Conservation (phyloP, 1,140 invertebrate genomes). For the Scylla paramamosain region DNA sequence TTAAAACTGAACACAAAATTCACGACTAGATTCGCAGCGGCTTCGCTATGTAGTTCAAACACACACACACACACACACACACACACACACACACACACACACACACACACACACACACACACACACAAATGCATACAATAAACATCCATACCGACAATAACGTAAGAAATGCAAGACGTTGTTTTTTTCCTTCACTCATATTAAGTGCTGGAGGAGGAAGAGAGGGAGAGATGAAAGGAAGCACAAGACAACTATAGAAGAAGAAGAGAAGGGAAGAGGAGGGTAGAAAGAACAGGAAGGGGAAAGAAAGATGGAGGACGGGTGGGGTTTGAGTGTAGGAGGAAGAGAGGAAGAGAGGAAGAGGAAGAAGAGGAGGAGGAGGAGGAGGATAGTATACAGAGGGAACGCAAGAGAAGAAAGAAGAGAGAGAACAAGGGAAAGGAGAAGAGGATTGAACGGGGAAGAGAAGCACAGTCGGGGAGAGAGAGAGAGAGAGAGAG, state of each 20-base stretch:
- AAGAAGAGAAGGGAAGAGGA: too few relatives aligned
- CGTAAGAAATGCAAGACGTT: neutral
- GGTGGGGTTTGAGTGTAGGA: neutral
- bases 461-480: neutral
- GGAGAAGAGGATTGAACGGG: too few relatives aligned
- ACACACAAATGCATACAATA: neutral
- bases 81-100: constrained; percentile 2
- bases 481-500: constrained; percentile 6
- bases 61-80: constrained; percentile 8
- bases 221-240: neutral
- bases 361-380: neutral
- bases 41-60: too few relatives aligned
- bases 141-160: neutral
- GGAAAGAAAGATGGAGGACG: neutral
- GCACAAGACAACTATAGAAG: neutral
- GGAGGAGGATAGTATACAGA: neutral
- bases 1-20: neutral
- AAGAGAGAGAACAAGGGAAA: too few relatives aligned
- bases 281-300: neutral
- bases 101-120: neutral
- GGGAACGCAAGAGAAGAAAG: neutral
- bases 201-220: too few relatives aligned
- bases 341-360: neutral
- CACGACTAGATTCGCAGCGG: neutral
- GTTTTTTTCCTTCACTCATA: too few relatives aligned